Base-by-base conservation (phyloP, 2,113 vertebrate genomes). In the Zosterops borbonicus region DNA sequence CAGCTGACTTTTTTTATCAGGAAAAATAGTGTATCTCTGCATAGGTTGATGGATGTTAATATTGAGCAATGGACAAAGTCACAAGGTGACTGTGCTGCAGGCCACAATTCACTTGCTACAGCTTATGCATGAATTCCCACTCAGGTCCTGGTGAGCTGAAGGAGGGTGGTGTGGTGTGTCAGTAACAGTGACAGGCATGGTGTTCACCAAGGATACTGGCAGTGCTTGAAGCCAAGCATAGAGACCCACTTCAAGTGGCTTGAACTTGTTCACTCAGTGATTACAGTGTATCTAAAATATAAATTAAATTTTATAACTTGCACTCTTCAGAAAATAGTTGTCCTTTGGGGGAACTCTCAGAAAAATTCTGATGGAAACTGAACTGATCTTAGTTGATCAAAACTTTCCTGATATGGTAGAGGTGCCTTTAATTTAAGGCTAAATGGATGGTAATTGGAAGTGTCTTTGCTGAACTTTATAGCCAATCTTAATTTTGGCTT, bases 361-460 rank as follows among this genome's bases (percentile, higher is more conserved):
- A 65, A 92, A 90, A 90, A 83, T 65, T 25, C 5, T 91, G 9
- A 3, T 59, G 21, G 14, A 21, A 37, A 56, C 5, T 22, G 58
- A 58, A 4, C 9, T 44, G 37, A 47, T 50, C 16, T 55, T 62
- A 35, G 55, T 17, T 68, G 49, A 75, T 7, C 14, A 73, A 87
- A 84, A 78, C 14, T 60, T 77, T 65, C 35, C 56, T 92, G 65
- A 94, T 94, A 90, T 64, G 50, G 52, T 29, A 71, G 63, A 63
- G 11, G 29, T 55, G 60, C 22, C 17, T 82, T 75, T 94, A 95
- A 97, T 94, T 95, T 96, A 94, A 95, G 74, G 64, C 29, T 76
- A 94, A 87, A 92, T 77, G 70, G 60, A 90, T 39, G 47, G 59
- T 91, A 94, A 95, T 63, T 93, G 44, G 29, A 88, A 24, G 58